phyloP scores from a whole-genome alignment of 2,113 vertebrate species.

The Macrotis lagotis region DNA sequence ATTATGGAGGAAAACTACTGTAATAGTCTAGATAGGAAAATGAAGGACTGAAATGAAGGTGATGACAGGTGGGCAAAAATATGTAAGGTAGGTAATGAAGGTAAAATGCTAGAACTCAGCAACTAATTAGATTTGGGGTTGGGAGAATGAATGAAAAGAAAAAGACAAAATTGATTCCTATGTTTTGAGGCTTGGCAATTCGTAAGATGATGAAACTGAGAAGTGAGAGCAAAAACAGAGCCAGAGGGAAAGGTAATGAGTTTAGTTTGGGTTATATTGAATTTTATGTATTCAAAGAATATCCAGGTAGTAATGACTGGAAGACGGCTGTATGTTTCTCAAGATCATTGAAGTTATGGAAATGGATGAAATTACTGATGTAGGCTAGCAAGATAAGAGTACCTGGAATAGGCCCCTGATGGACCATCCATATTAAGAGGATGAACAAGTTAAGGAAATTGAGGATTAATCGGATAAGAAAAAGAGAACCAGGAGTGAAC shows the following conservation, averaged over 20 bases:
- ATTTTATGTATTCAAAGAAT: slow-evolving; percentile 39
- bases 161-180: background rate
- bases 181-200: background rate
- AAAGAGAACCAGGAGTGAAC: background rate
- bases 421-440: background rate
- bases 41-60: background rate
- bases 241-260: background rate
- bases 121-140: background rate
- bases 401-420: background rate
- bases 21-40: background rate
- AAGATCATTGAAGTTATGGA: background rate
- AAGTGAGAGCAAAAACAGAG: background rate
- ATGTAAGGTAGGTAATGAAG: background rate
- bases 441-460: background rate
- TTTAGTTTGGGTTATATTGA: slow-evolving; percentile 8
- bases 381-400: background rate
- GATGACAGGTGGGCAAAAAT: background rate
- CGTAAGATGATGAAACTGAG: background rate
- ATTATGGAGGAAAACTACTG: background rate
- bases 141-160: background rate
- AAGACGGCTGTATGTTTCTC: background rate
- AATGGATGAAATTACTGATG: background rate
- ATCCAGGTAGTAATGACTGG: background rate
- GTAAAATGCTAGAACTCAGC: background rate
- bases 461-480: background rate